Base-by-base conservation (phyloP, 2,888 invertebrate species). In the Dynastes grantii region DNA sequence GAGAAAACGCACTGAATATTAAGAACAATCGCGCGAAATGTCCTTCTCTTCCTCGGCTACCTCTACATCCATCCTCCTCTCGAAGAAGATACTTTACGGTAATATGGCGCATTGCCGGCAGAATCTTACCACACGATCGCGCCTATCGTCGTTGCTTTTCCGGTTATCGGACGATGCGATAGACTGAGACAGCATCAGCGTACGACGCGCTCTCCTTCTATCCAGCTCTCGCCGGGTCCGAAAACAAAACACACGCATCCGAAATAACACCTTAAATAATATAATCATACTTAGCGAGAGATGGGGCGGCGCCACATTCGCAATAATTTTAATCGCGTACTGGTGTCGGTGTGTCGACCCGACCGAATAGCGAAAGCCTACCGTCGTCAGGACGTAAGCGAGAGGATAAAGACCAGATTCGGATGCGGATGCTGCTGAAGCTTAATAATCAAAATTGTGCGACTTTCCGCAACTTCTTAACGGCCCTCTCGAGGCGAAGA, bases 291-390 rank as follows among this genome's bases (percentile, higher is more conserved):
- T 87, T 87, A 86, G 85, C 32, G 32, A 85, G 85, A 83, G 84
- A 49, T 13, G 32, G 32, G 37, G 49, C 32, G 67, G 22, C 8
- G 67, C 11, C 49, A 32, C 55, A 27, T 85, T 85, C 85, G 85
- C 87, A 87, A 88, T 88, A 88, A 87, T 87, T 88, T 88, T 87
- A 87, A 87, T 87, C 87, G 87, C 87, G 84, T 85, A 84, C 81
- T 81, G 70, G 73, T 80, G 55, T 53, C 16, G 53, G 53, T 53
- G 16, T 22, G 22, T 58, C 45, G 45, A 45, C 45, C 45, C 45
- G 45, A 45, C 45, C 32, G 32, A 37, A 37, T 37, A 37, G 11
- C n/a, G 16, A 58, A 2, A 58, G 55, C 22, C 22, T 58, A 58
- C 55, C 55, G 16, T 53, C 76, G 76, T 70, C 73, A 77, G 78